Conservation (phyloP, 2,888 invertebrate species). For the Stenichneumon culpator region DNA sequence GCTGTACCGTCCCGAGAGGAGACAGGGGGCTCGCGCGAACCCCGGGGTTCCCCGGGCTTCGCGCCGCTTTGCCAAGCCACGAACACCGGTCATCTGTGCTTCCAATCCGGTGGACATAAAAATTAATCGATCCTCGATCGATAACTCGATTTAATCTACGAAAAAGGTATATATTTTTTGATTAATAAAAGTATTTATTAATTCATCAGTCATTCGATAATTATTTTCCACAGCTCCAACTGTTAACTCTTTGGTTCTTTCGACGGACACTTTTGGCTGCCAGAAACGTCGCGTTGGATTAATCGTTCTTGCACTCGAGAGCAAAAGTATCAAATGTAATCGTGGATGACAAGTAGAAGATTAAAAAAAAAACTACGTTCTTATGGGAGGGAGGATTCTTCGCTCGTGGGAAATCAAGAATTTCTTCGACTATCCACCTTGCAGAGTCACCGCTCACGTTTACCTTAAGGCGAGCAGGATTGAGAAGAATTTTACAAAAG, state of each 20-base stretch:
- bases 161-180: not conserved
- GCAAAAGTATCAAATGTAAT: constrained; percentile 18
- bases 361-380: constrained; percentile 6
- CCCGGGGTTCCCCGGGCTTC: constrained; percentile 42
- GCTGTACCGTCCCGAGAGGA: constrained; percentile 20
- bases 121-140: constrained; percentile 41
- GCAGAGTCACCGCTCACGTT: constrained; percentile 58
- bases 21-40: constrained; percentile 43
- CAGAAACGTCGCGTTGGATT: constrained; percentile 20
- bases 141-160: not conserved
- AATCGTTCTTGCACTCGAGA: constrained; percentile 27
- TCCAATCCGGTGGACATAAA: not conserved
- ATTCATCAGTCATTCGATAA: constrained; percentile 1
- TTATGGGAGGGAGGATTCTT: not conserved
- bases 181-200: not conserved
- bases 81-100: constrained; percentile 16
- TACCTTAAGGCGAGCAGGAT: constrained; percentile 18
- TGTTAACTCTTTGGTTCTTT: not conserved
- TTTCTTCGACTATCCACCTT: constrained; percentile 56
- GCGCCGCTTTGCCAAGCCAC: not conserved
- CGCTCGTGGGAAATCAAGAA: constrained; percentile 59
- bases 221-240: not conserved
- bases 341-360: not conserved
- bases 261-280: not conserved
- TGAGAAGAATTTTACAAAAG: constrained; percentile 34